Base-by-base conservation (phyloP, 2,888 invertebrate species). In the Nemurella pictetii region DNA sequence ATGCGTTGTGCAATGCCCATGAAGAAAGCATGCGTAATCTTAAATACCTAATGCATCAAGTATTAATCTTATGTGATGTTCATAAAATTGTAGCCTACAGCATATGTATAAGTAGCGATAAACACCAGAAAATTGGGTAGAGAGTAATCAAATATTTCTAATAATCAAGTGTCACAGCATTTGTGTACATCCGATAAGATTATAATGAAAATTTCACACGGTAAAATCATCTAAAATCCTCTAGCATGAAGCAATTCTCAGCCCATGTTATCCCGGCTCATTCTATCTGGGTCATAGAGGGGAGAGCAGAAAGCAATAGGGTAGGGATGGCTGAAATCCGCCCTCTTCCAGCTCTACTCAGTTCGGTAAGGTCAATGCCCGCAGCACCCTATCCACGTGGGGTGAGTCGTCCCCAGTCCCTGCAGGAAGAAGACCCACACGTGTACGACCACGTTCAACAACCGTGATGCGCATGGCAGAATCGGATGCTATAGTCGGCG, bases 291-390 rank as follows among this genome's bases (percentile, higher is more conserved):
- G 82, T 82, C 82, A 82, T 25, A 55, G 27, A 27, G 36, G 82
- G 55, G 36, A 82, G 72, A 28, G 72, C 78, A 82, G 82, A 28
- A 15, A 80, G 80, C 25, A 75, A 75, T 75, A 75, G 75, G 75
- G 75, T 75, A 75, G 78, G 78, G 30, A 29, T 26, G 78, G 30
- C 28, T 28, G 28, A 29, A 78, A 29, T 1, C 28, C 28, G 28
- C 78, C 29, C 30, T 29, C 5, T 29, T 30, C 29, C 78, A 28
- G 29, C 30, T 27, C 26, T 12, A 12, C n/a, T 30, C 28, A 5
- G 82, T 26, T 72, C 55, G 72, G 80, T 80, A 80, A 80, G 82
- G 82, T 82, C 82, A 82, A 82, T 28, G 82, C 20, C 73, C 82
- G 30, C 35, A 28, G 82, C 82, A 28, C 82, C 82, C 82, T 72